Base-by-base conservation (phyloP, 2,888 invertebrate genomes). In the Machimus rusticus region DNA sequence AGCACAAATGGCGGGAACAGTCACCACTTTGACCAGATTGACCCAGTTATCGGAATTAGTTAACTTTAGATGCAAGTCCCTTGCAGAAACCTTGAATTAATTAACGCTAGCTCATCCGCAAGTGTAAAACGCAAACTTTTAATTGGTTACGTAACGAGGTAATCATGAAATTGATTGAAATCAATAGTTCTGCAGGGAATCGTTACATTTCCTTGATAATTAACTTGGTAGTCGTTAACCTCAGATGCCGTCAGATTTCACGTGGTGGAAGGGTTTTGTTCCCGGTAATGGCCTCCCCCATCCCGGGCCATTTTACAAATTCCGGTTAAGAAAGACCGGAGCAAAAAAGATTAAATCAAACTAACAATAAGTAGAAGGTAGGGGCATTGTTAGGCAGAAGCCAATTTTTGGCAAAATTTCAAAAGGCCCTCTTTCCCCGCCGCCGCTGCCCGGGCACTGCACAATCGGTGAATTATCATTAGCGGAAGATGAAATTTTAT, bases 141-240 rank as follows among this genome's bases (percentile, higher is more conserved):
- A 82, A 82, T 82, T 82, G 31, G 37, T 57, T 57, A 82, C 82
- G 37, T 82, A 82, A 82, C 82, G 66, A 82, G 82, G 57, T 82
- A 82, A 82, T 82, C 82, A 82, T 9, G 28, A 37, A 82, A 82
- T 82, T 82, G 82, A 57, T 82, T 57, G 82, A 82, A 82, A 82
- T 82, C 82, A 82, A 57, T 82, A 82, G 66, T 82, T 82, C 37
- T 55, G n/a, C 23, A 82, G 9, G 14, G 14, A 79, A 3, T 82
- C 66, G 37, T 37, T 82, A 66, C 39, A 66, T 55, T 37, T 82
- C 23, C 14, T 51, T 57, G 57, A 57, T 57, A 57, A 82, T 82
- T 57, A 57, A n/a, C 28, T 16, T 66, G 66, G 43, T 46, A 46
- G 16, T 46, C 43, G 43, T 19, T 66, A 66, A n/a, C 37, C 77